Evolutionary conservation across 2,888 invertebrate species (phyloP), one percentile per base, ranked within the genome.

Genomic region (Dolichopus griseipennis): DNA sequence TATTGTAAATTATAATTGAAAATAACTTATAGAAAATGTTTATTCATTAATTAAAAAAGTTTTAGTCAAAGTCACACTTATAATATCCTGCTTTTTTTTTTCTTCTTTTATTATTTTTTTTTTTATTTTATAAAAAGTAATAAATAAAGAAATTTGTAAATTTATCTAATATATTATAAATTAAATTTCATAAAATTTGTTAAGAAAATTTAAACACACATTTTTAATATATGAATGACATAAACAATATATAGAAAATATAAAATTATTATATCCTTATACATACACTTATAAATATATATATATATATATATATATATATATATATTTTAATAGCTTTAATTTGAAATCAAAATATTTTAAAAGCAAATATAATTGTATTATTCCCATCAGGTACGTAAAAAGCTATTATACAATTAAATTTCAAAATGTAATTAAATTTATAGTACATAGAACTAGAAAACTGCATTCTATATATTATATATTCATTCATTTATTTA

Each of bases 381-480:
- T 52, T 52, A 52, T 52, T 52, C 52, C 52, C 52, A 52, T 52
- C 52, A 52, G 52, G 52, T 52, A 52, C 15, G 52, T 52, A 52
- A 52, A 52, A 52, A 52, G 18, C 52, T 52, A 52, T 52, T 52
- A 52, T 52, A 52, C 52, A 52, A 52, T 52, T 52, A 52, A 52
- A 52, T 52, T 52, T 52, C 52, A 72, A 76, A 77, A 76, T 77
- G 76, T 77, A 78, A 77, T 77, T 77, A 77, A 77, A 77, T 75
- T 77, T 72, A n/a, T n/a, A n/a, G n/a, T n/a, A n/a, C n/a, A n/a
- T n/a, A 74, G 77, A 72, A 70, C 70, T 70, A 72, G 75, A 74
- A 27, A 73, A 67, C 67, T 66, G 68, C 69, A 21, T 68, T 62
- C 41, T 52, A 65, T 69, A 68, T 66, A 65, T 41, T 41, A n/a